phyloP scores from a whole-genome alignment of 2,113 vertebrate genomes.

The Mus spicilegus region DNA sequence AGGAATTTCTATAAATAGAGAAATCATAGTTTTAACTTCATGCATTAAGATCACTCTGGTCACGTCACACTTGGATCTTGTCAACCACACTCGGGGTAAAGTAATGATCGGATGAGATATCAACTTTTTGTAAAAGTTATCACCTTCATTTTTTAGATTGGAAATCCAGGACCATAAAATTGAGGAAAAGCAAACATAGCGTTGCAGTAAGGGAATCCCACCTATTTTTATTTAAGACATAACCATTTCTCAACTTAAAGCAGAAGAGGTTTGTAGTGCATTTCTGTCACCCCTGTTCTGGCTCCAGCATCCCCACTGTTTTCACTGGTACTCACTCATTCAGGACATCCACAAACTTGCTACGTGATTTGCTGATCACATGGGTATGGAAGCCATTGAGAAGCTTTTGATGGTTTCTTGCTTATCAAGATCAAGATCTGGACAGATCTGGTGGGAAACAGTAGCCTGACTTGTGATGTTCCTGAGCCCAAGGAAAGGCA shows the following conservation, averaged over 20 bases:
- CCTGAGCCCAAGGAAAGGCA: neutral
- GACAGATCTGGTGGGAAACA: neutral
- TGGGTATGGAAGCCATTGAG: neutral
- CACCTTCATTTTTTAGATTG: neutral
- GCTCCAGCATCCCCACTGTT: neutral
- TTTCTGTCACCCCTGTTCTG: neutral
- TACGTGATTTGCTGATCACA: neutral
- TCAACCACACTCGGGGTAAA: neutral
- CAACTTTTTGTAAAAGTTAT: neutral
- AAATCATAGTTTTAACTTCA: neutral
- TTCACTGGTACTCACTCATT: neutral
- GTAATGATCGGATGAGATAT: too few species aligned
- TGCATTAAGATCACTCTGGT: neutral
- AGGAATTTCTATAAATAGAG: neutral
- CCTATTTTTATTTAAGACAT: neutral
- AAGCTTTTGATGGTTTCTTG: neutral
- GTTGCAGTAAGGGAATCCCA: neutral
- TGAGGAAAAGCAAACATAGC: neutral
- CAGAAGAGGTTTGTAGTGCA: too few species aligned
- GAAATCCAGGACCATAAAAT: neutral
- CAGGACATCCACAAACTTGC: neutral
- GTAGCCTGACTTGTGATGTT: neutral
- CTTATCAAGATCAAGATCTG: neutral
- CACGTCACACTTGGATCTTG: neutral
- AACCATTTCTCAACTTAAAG: neutral